These are phyloP conservation scores for Nephrotoma appendiculata DNA, from an alignment of 2,888 invertebrate genomes.

Conservation along the genomic window DNA sequence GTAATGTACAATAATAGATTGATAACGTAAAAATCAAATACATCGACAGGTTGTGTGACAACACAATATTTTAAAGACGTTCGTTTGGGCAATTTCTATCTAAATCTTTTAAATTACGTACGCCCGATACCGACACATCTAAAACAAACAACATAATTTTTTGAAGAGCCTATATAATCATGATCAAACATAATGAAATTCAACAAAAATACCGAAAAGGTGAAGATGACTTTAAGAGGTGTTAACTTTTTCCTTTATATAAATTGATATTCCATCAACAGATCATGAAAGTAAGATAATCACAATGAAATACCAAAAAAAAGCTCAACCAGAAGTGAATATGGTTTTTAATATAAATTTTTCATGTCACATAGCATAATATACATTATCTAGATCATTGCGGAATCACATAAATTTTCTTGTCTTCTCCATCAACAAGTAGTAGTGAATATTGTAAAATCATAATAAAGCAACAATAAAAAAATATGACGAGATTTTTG, in stretches of 20 bases:
- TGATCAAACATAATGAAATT: no score
- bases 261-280: background rate
- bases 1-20: no score
- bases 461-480: background rate
- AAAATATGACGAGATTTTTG: background rate
- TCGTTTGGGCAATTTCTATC: no score
- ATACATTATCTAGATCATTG: background rate
- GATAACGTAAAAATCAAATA: no score
- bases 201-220: background rate
- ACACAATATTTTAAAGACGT: no score
- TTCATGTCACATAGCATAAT: background rate
- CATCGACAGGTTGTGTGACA: no score
- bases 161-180: no score
- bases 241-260: background rate
- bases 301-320: background rate
- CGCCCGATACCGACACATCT: no score
- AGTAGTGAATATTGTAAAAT: background rate
- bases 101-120: no score
- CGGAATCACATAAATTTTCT: background rate
- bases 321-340: background rate
- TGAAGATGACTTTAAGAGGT: background rate
- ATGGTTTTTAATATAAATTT: background rate
- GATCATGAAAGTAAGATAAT: background rate
- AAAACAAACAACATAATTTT: background rate
- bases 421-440: background rate